phyloP scores from a whole-genome alignment of 92 coral and sea anemone species.

The Phenganax stokvisi region DNA sequence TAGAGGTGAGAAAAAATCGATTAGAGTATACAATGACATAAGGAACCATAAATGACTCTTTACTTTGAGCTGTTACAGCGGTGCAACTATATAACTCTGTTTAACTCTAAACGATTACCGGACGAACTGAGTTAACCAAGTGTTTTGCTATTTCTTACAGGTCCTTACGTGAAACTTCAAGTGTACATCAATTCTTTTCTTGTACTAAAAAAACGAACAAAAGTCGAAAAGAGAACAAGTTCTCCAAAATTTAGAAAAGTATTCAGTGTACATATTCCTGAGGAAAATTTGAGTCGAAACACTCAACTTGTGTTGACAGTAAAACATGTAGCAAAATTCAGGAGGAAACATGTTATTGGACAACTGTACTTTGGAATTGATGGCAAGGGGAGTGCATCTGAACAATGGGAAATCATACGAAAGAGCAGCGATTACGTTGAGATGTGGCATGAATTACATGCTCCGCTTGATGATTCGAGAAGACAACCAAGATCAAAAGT shows the following conservation, averaged over 20 bases:
- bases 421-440: constrained; percentile 26
- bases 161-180: constrained; percentile 40
- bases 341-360: constrained; percentile 33
- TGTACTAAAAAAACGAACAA: constrained; percentile 35
- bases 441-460: constrained; percentile 37
- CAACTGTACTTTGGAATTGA: constrained; percentile 22
- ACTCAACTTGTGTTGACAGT: constrained; percentile 40
- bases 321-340: constrained; percentile 37
- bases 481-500: constrained; percentile 19
- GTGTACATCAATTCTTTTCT: constrained; percentile 30
- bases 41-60: no score
- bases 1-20: background rate
- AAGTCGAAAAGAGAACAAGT: constrained; percentile 34
- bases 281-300: background rate
- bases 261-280: constrained; percentile 21
- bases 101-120: background rate
- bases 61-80: no score
- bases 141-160: background rate
- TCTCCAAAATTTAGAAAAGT: constrained; percentile 30
- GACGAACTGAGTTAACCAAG: background rate
- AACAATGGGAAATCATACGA: constrained; percentile 23
- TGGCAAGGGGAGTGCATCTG: constrained; percentile 10
- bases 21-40: no score
- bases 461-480: constrained; percentile 19
- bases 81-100: no score